A percentile compares a stretch with the other conserved stretches of the same genome.
These are phyloP conservation scores for Allobates femoralis DNA, from an alignment of 2,797 vertebrate species.

Conservation along the genomic window DNA sequence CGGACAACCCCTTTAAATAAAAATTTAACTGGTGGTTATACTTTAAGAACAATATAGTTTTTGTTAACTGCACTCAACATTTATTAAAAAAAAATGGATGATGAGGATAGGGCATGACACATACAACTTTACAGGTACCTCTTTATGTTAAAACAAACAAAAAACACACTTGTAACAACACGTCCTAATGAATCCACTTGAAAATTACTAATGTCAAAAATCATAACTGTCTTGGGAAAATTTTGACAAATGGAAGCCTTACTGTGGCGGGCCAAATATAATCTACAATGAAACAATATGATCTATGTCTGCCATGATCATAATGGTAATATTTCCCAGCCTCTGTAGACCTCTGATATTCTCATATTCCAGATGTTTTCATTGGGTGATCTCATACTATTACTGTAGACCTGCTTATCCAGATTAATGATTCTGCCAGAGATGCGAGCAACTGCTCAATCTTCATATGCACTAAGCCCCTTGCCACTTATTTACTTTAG, in stretches of 20 bases:
- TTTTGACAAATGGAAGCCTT: background rate
- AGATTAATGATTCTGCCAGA: constrained; percentile 39
- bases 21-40: no score
- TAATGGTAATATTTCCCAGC: background rate
- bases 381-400: constrained; percentile 23
- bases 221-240: constrained; percentile 7
- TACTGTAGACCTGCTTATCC: constrained; percentile 12
- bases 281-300: constrained; percentile 3
- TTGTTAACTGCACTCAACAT: no score
- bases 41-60: no score
- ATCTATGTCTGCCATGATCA: constrained; percentile 3
- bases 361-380: background rate
- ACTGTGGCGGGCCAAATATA: background rate
- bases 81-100: no score
- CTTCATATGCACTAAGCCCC: constrained; percentile 35
- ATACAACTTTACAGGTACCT: background rate
- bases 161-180: background rate
- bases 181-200: background rate
- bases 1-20: no score
- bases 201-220: background rate
- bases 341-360: background rate
- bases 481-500: constrained; percentile 14
- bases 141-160: background rate
- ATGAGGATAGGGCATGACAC: background rate
- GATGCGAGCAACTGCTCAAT: constrained; percentile 1